phyloP scores from a whole-genome alignment of 1,140 invertebrate species.

The Brachionus angularis region DNA sequence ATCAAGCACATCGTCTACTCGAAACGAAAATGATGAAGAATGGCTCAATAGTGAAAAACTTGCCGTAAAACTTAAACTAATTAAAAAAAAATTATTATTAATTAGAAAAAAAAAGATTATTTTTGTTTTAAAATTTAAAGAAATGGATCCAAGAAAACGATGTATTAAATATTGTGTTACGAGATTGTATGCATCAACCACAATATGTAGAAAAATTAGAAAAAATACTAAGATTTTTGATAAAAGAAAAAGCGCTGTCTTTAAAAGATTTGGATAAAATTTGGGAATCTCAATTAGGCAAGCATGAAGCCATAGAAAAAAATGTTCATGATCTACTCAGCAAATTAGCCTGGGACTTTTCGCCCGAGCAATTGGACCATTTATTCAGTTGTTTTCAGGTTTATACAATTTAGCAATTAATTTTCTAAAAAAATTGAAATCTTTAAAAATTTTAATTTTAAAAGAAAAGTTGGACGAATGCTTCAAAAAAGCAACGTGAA shows the following conservation, averaged over 20 bases:
- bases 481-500: constrained; percentile 90
- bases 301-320: constrained; percentile 91
- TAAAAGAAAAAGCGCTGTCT: constrained; percentile 86
- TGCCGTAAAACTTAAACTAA: neutral
- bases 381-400: constrained; percentile 93
- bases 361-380: constrained; percentile 91
- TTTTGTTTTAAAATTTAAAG: too few species aligned
- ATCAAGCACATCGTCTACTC: neutral
- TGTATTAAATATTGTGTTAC: constrained; percentile 86
- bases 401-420: too few species aligned
- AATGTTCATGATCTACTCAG: constrained; percentile 93
- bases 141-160: constrained; percentile 95
- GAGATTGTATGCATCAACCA: constrained; percentile 91
- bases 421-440: too few species aligned
- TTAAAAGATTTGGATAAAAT: constrained; percentile 85
- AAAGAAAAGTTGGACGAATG: constrained; percentile 90
- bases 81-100: constrained; percentile 55
- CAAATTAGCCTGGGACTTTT: constrained; percentile 96
- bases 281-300: constrained; percentile 89
- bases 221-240: constrained; percentile 91
- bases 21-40: constrained; percentile 10
- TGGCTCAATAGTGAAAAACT: constrained; percentile 30
- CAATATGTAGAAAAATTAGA: constrained; percentile 92
- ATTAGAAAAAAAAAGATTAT: too few species aligned
- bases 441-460: constrained; percentile 59